Conservation (phyloP, 2,113 vertebrate species). For the Ageneiosus marmoratus region DNA sequence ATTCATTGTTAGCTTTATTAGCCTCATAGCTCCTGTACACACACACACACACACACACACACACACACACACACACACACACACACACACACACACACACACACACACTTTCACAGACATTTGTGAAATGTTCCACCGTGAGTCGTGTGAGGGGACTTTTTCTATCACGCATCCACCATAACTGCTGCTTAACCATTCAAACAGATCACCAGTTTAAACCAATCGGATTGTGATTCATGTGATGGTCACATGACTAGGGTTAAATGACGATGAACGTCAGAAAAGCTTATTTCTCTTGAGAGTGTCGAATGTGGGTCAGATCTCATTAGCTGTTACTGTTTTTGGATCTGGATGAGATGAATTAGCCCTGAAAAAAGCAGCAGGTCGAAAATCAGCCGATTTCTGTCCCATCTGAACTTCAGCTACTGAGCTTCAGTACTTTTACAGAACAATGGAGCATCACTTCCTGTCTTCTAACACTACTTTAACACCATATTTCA, state of each 20-base stretch:
- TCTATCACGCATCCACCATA: conserved; percentile 14
- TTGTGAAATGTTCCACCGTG: neutral
- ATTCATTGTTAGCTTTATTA: neutral
- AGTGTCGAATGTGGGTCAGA: conserved; percentile 37
- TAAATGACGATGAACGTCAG: neutral
- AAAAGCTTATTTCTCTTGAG: conserved; percentile 19
- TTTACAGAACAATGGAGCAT: neutral
- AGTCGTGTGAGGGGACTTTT: neutral
- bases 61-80: conserved; percentile 26
- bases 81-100: conserved; percentile 32
- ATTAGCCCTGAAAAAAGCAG: neutral
- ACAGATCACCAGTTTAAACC: neutral
- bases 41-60: conserved; percentile 11
- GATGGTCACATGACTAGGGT: neutral
- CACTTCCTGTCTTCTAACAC: neutral
- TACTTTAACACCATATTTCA: neutral
- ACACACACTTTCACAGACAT: conserved; percentile 1
- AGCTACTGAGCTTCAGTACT: neutral
- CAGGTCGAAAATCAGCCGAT: neutral
- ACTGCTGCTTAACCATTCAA: neutral
- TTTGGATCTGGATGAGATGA: conserved; percentile 18
- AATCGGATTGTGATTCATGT: conserved; percentile 1
- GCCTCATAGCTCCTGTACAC: neutral
- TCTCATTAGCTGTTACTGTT: conserved; percentile 30
- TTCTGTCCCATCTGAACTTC: neutral